Percentiles rank a stretch among this genome's conserved stretches.
Evolutionary conservation across 2,888 invertebrate genomes (phyloP).

Genomic region (Drosophila prolongata): DNA sequence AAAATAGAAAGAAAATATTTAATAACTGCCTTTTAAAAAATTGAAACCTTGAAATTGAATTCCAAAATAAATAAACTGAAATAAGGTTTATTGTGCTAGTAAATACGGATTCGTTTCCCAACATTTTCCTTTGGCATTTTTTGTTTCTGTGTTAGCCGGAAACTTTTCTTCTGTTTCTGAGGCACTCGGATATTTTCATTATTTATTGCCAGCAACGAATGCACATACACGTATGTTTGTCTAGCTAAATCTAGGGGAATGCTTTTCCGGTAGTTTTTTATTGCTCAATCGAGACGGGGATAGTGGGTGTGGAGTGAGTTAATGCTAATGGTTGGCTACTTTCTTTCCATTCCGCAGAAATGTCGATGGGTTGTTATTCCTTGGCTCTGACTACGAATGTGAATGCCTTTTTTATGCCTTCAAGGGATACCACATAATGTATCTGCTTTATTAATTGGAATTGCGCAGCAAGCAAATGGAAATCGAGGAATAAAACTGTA

Average conservation of each 20-base stretch:
- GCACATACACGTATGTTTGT: slow-evolving; percentile 55
- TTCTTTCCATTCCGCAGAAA: slow-evolving; percentile 39
- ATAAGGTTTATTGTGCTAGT: background rate
- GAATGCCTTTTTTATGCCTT: slow-evolving; percentile 9
- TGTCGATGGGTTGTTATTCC: slow-evolving; percentile 30
- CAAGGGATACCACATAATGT: background rate
- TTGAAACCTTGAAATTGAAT: slow-evolving; percentile 5
- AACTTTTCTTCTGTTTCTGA: slow-evolving; percentile 47
- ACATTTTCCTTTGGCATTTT: slow-evolving; percentile 31
- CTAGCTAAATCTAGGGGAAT: slow-evolving; percentile 70
- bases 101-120: slow-evolving; percentile 21
- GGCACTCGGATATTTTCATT: slow-evolving; percentile 71
- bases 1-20: background rate
- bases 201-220: slow-evolving; percentile 68
- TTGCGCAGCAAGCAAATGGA: slow-evolving; percentile 18
- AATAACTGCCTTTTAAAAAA: slow-evolving; percentile 7
- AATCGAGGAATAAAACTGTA: background rate
- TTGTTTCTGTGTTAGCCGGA: slow-evolving; percentile 54
- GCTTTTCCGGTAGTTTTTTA: slow-evolving; percentile 71
- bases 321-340: slow-evolving; percentile 33
- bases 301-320: slow-evolving; percentile 19
- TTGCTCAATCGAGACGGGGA: slow-evolving; percentile 63
- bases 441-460: slow-evolving; percentile 29
- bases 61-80: background rate
- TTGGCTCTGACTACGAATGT: background rate